These are phyloP conservation scores for Pongo abelii DNA, from an alignment of 2,113 vertebrate genomes.

Conservation along the genomic window DNA sequence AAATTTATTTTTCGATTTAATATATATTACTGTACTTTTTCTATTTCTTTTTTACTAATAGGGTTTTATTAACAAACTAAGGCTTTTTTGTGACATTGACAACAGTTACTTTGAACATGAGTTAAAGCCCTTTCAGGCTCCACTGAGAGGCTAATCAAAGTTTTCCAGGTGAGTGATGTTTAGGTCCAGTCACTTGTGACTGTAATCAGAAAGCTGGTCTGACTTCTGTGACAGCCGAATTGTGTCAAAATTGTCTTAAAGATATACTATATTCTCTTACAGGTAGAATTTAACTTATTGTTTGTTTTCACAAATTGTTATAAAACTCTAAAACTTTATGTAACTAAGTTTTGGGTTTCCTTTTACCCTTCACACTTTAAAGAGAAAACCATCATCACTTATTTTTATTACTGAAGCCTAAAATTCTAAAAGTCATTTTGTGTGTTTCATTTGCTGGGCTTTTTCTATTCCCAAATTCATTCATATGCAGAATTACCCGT, in stretches of 20 bases:
- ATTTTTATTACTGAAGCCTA: constrained; percentile 58
- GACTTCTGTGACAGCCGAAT: background rate
- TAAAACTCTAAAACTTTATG: constrained; percentile 35
- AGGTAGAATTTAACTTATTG: background rate
- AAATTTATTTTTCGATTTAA: background rate
- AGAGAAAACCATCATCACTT: constrained; percentile 34
- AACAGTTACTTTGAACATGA: background rate
- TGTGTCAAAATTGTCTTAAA: background rate
- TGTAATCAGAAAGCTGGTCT: background rate
- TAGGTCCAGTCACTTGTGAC: background rate
- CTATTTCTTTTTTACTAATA: background rate
- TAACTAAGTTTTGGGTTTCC: constrained; percentile 10
- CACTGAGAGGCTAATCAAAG: background rate
- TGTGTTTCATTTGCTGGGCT: constrained; percentile 46
- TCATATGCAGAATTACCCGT: constrained; percentile 72
- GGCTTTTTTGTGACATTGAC: background rate
- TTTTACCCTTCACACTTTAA: constrained; percentile 41
- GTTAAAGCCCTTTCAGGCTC: background rate
- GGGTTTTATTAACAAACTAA: background rate
- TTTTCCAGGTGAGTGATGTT: background rate
- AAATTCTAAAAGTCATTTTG: constrained; percentile 61
- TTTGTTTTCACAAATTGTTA: constrained; percentile 15
- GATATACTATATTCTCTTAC: background rate
- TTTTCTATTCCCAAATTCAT: constrained; percentile 67
- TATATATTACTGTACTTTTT: background rate